Evolutionary conservation across 2,113 vertebrate genomes (phyloP).

Genomic region (Gila orcuttii): DNA sequence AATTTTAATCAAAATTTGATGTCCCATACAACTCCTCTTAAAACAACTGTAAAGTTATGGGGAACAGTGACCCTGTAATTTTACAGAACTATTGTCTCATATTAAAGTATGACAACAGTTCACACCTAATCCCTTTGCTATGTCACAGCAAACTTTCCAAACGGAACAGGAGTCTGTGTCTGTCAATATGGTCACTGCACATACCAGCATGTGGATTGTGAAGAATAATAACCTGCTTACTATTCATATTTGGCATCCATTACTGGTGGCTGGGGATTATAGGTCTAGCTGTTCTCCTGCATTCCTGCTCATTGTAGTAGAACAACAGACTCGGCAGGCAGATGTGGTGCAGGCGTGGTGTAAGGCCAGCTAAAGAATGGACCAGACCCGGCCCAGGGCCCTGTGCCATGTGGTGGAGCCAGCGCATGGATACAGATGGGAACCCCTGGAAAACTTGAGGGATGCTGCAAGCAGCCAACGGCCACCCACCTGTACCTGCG

Average conservation of each 20-base stretch:
- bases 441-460: slow-evolving; percentile 79
- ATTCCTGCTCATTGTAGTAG: slow-evolving; percentile 80
- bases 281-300: slow-evolving; percentile 78
- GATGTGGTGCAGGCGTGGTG: slow-evolving; percentile 70
- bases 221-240: slow-evolving; percentile 81
- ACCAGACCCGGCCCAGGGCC: slow-evolving; percentile 80
- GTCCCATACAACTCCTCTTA: neutral
- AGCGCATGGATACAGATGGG: slow-evolving; percentile 77
- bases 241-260: slow-evolving; percentile 78
- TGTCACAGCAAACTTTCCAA: slow-evolving; percentile 34
- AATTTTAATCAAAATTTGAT: neutral
- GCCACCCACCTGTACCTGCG: slow-evolving; percentile 77
- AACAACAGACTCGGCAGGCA: slow-evolving; percentile 76
- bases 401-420: slow-evolving; percentile 80
- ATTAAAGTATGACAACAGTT: slow-evolving; percentile 16
- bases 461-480: slow-evolving; percentile 72
- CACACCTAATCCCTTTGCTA: neutral
- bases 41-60: neutral
- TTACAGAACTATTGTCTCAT: neutral
- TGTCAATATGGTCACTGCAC: slow-evolving; percentile 37
- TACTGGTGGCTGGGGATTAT: slow-evolving; percentile 77
- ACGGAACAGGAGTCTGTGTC: slow-evolving; percentile 30
- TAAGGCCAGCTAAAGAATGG: slow-evolving; percentile 78
- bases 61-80: neutral
- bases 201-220: slow-evolving; percentile 62